These are phyloP conservation scores for Bombus confusus DNA, from an alignment of 1,140 invertebrate species.

Conservation along the genomic window DNA sequence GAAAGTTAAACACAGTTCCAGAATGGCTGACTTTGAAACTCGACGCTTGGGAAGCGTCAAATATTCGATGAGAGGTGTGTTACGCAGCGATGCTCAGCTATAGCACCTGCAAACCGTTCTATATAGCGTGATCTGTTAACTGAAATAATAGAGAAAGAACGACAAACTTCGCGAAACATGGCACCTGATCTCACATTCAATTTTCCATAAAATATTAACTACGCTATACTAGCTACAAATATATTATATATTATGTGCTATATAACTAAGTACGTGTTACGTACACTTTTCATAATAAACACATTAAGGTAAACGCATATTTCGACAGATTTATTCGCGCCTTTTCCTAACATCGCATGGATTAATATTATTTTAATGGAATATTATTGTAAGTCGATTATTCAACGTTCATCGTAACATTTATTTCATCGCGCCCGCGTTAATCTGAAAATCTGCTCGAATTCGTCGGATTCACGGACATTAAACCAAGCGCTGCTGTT, in stretches of 20 bases:
- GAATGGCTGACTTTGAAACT: conserved; percentile 30
- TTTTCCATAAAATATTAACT: too few species aligned
- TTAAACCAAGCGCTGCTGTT: neutral
- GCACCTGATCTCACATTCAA: too few species aligned
- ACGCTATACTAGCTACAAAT: neutral
- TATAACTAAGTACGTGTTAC: too few species aligned
- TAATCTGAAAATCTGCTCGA: neutral
- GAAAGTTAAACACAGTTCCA: conserved; percentile 25
- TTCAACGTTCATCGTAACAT: neutral
- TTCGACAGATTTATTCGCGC: neutral
- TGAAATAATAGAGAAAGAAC: too few species aligned
- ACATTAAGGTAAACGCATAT: too few species aligned
- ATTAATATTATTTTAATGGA: neutral
- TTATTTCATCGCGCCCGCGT: neutral
- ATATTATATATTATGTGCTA: neutral
- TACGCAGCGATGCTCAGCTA: neutral
- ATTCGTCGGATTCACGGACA: too few species aligned
- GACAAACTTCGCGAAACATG: too few species aligned
- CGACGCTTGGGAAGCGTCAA: neutral
- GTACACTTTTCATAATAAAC: neutral
- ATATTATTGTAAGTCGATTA: neutral
- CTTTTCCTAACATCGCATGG: too few species aligned
- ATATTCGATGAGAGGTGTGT: neutral
- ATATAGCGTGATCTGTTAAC: neutral
- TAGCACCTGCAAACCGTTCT: neutral